Conservation (phyloP, 64 coral and sea anemone species). For the Catalaphyllia jardinei region DNA sequence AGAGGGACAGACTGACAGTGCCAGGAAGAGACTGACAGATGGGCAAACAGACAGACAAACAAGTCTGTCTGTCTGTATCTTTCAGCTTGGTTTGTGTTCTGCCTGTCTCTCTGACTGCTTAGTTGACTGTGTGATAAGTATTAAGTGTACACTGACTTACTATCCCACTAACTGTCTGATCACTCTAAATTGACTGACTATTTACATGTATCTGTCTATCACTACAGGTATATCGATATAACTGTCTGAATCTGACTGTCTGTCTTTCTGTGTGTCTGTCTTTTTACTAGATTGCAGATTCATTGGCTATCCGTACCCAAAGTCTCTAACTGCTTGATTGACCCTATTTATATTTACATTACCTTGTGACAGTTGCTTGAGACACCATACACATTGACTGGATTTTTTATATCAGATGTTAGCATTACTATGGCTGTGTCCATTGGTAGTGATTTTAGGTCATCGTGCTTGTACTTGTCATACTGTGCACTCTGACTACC, state of each 20-base stretch:
- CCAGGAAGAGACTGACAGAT: too few species aligned
- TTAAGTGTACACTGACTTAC: background rate
- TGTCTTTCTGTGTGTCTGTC: too few species aligned
- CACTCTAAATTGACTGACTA: too few species aligned
- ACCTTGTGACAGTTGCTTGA: constrained; percentile 54
- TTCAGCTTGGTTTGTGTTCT: background rate
- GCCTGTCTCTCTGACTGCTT: background rate
- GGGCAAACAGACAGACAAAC: too few species aligned
- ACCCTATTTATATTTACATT: background rate
- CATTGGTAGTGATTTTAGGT: background rate
- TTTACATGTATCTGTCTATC: too few species aligned
- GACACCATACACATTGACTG: constrained; percentile 20
- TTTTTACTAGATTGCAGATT: too few species aligned
- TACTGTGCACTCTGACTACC: background rate
- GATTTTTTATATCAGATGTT: background rate
- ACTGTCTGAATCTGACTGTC: too few species aligned
- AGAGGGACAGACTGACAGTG: background rate
- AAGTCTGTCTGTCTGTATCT: background rate
- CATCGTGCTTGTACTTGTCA: too few species aligned
- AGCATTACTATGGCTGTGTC: constrained; percentile 42
- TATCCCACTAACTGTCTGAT: too few species aligned
- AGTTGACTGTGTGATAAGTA: background rate
- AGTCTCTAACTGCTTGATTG: too few species aligned
- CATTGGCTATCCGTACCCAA: too few species aligned
- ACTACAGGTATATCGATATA: too few species aligned